Conservation (phyloP, 2,888 invertebrate genomes). For the Hypercompe scribonia region DNA sequence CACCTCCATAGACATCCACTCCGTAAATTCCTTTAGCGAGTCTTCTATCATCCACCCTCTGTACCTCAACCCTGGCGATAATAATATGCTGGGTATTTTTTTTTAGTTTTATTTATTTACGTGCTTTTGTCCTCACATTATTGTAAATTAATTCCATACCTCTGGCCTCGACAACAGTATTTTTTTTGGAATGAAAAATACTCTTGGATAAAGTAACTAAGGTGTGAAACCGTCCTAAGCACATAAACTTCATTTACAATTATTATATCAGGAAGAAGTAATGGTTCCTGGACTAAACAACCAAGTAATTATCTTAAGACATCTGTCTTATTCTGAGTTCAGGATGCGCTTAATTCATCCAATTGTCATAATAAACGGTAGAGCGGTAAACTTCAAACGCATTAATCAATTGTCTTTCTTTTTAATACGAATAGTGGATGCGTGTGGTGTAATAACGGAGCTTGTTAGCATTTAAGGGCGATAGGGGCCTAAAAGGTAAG, state of each 20-base stretch:
- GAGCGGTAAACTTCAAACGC: conserved; percentile 56
- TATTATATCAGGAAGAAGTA: not conserved
- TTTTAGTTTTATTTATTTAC: not conserved
- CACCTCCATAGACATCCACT: no score
- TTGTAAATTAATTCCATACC: not conserved
- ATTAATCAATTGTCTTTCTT: conserved; percentile 59
- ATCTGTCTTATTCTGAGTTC: conserved; percentile 39
- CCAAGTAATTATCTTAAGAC: conserved; percentile 34
- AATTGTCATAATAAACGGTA: no score
- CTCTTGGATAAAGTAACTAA: not conserved
- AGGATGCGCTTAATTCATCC: conserved; percentile 60
- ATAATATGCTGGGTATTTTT: no score
- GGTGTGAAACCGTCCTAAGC: not conserved
- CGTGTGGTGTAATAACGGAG: conserved; percentile 9
- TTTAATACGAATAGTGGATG: conserved; percentile 35
- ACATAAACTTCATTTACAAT: not conserved
- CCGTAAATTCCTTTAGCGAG: no score
- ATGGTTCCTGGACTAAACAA: conserved; percentile 27
- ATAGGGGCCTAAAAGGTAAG: not conserved
- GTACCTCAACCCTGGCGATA: no score
- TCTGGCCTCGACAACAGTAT: not conserved
- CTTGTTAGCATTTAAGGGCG: not conserved
- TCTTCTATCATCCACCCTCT: no score
- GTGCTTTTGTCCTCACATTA: not conserved
- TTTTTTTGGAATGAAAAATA: no score